phyloP scores from a whole-genome alignment of 2,888 invertebrate genomes.

The Microdon myrmicae region DNA sequence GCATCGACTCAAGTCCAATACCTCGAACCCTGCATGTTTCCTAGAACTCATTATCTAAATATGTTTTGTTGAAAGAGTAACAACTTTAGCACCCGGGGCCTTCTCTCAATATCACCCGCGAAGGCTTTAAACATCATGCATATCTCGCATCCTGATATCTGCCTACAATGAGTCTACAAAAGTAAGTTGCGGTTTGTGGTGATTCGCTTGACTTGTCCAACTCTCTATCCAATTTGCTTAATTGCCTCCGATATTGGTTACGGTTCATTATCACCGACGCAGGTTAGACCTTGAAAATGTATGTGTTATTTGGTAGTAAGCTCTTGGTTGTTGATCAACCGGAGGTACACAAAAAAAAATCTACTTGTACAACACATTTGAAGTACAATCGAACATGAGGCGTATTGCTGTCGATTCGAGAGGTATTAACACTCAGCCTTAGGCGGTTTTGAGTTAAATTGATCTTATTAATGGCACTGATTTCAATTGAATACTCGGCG shows the following conservation, averaged over 20 bases:
- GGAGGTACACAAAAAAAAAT: slow-evolving; percentile 14
- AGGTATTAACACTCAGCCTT: slow-evolving; percentile 22
- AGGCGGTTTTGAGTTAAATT: slow-evolving; percentile 13
- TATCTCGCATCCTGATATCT: no score
- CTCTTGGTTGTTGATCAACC: slow-evolving; percentile 7
- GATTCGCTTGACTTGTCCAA: slow-evolving; percentile 35
- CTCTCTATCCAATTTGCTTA: slow-evolving; percentile 30
- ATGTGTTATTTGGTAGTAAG: slow-evolving; percentile 7
- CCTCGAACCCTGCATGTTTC: no score
- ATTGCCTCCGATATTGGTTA: slow-evolving; percentile 32
- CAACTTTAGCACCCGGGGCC: no score
- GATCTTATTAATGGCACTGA: slow-evolving; percentile 21
- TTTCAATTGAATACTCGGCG: slow-evolving; percentile 13
- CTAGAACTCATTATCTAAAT: no score
- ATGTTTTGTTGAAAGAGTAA: no score
- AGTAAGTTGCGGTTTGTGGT: slow-evolving; percentile 25
- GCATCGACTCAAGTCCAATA: no score
- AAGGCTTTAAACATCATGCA: no score
- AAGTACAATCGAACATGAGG: slow-evolving; percentile 24
- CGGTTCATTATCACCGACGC: slow-evolving; percentile 26
- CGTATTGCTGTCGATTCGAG: slow-evolving; percentile 18
- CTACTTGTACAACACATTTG: slow-evolving; percentile 13
- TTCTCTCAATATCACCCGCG: no score
- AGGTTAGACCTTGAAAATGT: slow-evolving; percentile 31
- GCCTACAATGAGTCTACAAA: slow-evolving; percentile 6